phyloP scores from a whole-genome alignment of 2,888 invertebrate species.

The Acanthoscelides obtectus region DNA sequence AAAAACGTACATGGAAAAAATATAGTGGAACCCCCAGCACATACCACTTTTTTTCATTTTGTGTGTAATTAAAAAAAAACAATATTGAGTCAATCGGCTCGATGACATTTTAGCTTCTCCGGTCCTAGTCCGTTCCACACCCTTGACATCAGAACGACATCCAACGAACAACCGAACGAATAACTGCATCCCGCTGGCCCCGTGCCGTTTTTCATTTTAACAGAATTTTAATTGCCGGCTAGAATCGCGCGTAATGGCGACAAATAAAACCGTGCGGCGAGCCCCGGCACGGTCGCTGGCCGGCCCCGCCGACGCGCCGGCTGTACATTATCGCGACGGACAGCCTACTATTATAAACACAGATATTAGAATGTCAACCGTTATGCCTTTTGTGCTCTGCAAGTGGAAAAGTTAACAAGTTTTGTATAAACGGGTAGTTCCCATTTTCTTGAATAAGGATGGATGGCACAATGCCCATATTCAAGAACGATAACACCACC shows the following conservation, averaged over 20 bases:
- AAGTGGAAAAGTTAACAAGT: not conserved
- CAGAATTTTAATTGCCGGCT: slow-evolving; percentile 34
- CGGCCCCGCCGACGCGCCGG: slow-evolving; percentile 20
- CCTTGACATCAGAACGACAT: not conserved
- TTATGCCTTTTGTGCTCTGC: not conserved
- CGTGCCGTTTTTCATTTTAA: slow-evolving; percentile 33
- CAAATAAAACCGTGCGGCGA: slow-evolving; percentile 18
- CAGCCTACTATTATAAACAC: slow-evolving; percentile 25
- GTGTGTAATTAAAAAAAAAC: too few relatives aligned
- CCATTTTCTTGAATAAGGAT: too few relatives aligned
- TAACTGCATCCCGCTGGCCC: slow-evolving; percentile 16
- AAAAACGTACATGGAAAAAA: too few relatives aligned
- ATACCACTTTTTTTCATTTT: too few relatives aligned
- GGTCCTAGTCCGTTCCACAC: too few relatives aligned
- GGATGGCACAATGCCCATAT: too few relatives aligned
- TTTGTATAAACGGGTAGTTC: too few relatives aligned
- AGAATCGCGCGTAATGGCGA: slow-evolving; percentile 28
- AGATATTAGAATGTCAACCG: slow-evolving; percentile 23
- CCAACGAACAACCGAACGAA: slow-evolving; percentile 12
- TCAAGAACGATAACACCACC: too few relatives aligned
- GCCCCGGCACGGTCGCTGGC: not conserved
- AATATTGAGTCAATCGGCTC: too few relatives aligned
- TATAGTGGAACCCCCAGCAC: too few relatives aligned
- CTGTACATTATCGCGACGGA: slow-evolving; percentile 23
- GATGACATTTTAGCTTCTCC: too few relatives aligned